Evolutionary conservation across 2,113 vertebrate species (phyloP), one percentile per base, ranked within the genome.

Genomic region (Pyxicephalus adspersus): DNA sequence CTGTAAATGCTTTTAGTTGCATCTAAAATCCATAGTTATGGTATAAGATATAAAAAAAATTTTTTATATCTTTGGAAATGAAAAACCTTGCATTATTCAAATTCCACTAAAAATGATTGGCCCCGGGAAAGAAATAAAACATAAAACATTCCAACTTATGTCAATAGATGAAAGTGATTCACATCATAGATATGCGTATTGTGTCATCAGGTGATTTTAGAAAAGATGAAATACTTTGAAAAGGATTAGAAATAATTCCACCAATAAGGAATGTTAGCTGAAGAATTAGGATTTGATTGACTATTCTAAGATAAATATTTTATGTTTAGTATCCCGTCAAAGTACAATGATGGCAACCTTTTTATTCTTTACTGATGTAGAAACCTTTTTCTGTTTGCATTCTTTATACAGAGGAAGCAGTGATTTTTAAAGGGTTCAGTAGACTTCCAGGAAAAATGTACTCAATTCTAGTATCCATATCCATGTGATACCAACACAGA

Each of bases 211-310:
- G 8, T 26, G 18, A 52, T 71, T 50, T 50, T 15, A 34, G 25
- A 34, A 38, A 81, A 86, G 26, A 70, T 31, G 29, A 11, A 29
- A 1, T 11, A 77, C 86, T 86, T 86, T 80, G 20, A 80, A 45
- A 84, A 86, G 86, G 54, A 80, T 84, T 84, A 61, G 7, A 18
- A 3, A 26, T 20, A 58, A 81, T 87, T 85, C 67, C 76, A 84
- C 34, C 31, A 29, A 71, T 45, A 57, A 20, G 57, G 65, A 16
- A 58, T 70, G 65, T 25, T 31, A 64, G 61, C 8, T 52, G 52
- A 15, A 34, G 19, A 20, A 51, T 20, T 60, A 26, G 57, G 16
- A 22, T 55, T 54, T 77, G 1, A 64, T 55, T 77, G 19, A 20
- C 26, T 64, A 77, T 34, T 31, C 79, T 60, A 66, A 5, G 63